These are phyloP conservation scores for Orchestes rusci DNA, from an alignment of 2,888 invertebrate genomes.

Conservation along the genomic window DNA sequence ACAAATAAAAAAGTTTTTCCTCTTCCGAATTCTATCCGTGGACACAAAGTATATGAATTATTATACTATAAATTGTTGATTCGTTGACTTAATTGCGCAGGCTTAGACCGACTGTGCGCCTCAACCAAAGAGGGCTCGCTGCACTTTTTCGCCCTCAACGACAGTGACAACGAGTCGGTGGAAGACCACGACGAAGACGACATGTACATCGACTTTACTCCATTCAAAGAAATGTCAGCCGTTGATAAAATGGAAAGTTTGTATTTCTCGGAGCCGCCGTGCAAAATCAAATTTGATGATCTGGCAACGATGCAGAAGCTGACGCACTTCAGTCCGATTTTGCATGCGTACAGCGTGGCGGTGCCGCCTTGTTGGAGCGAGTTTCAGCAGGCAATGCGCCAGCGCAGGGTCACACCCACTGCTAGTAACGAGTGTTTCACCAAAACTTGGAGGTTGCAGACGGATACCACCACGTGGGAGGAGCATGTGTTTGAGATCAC, in stretches of 20 bases:
- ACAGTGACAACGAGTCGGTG: slow-evolving; percentile 62
- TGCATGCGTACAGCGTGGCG: slow-evolving; percentile 68
- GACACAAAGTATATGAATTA: no score
- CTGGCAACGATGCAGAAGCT: slow-evolving; percentile 60
- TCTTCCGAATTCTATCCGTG: no score
- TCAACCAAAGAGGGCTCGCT: slow-evolving; percentile 74
- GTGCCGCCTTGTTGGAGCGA: slow-evolving; percentile 93
- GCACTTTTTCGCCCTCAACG: slow-evolving; percentile 73
- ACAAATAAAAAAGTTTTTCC: no score
- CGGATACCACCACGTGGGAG: slow-evolving; percentile 84
- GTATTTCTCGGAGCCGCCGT: slow-evolving; percentile 39
- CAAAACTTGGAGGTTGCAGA: slow-evolving; percentile 82
- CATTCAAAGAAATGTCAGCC: slow-evolving; percentile 28
- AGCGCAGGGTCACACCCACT: slow-evolving; percentile 79
- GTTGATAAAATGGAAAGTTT: slow-evolving; percentile 33
- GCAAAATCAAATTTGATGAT: slow-evolving; percentile 34
- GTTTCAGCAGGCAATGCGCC: slow-evolving; percentile 84
- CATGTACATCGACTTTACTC: slow-evolving; percentile 33
- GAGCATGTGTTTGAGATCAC: slow-evolving; percentile 89
- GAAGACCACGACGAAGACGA: slow-evolving; percentile 70
- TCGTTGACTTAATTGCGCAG: slow-evolving; percentile 41
- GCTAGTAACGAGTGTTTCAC: slow-evolving; percentile 63
- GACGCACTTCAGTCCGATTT: slow-evolving; percentile 66
- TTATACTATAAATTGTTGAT: no score
- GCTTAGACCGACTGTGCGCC: slow-evolving; percentile 77